Conservation (phyloP, 2,888 invertebrate genomes). For the Drosophila macrospina region DNA sequence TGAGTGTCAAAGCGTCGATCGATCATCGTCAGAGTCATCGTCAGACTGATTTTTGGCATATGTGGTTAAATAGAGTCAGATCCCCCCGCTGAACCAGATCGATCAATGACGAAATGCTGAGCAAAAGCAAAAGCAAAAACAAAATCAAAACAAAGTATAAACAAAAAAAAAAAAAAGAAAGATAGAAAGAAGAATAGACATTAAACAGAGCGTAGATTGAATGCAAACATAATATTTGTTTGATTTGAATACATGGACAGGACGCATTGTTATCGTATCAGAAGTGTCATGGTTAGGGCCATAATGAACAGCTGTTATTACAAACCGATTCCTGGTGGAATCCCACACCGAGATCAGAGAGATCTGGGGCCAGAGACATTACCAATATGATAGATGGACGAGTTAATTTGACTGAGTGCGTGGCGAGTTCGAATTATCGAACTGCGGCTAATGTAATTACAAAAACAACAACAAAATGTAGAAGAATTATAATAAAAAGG, state of each 20-base stretch:
- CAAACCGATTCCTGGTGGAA: constrained; percentile 20
- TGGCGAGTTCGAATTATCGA: constrained; percentile 74
- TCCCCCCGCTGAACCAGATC: constrained; percentile 36
- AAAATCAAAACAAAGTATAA: not conserved
- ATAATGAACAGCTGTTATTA: constrained; percentile 58
- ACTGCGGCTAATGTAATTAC: constrained; percentile 82
- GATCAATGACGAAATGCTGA: constrained; percentile 55
- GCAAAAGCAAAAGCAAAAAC: constrained; percentile 18
- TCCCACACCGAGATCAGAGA: constrained; percentile 17
- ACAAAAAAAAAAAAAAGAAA: constrained; percentile 3
- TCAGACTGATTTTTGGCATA: constrained; percentile 56
- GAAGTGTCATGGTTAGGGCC: constrained; percentile 45
- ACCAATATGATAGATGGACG: constrained; percentile 70
- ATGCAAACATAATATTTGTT: constrained; percentile 35
- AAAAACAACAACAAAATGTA: constrained; percentile 27
- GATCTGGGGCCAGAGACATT: constrained; percentile 33
- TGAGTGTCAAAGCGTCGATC: constrained; percentile 50
- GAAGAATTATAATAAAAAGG: constrained; percentile 7
- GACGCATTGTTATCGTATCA: constrained; percentile 49
- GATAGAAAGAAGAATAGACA: constrained; percentile 1
- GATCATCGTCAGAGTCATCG: constrained; percentile 77
- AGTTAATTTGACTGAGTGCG: constrained; percentile 80
- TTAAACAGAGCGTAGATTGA: constrained; percentile 26
- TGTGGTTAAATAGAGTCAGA: constrained; percentile 58
- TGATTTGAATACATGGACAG: constrained; percentile 54